Evolutionary conservation across 1,140 invertebrate genomes (phyloP).

Genomic region (Melipona quadrifasciata): DNA sequence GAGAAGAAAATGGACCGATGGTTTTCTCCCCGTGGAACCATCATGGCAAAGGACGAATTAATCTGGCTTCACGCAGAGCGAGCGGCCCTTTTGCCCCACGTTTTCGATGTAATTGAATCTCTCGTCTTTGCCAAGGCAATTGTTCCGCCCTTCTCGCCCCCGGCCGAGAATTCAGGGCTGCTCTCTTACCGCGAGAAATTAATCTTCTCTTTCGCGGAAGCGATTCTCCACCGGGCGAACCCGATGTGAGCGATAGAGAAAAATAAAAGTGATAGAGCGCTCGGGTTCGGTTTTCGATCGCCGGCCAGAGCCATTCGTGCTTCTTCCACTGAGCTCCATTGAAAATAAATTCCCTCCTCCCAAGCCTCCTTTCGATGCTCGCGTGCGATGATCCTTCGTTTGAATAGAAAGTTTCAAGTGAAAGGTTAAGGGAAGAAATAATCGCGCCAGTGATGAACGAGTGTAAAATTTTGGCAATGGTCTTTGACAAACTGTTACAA

Average conservation of each 20-base stretch:
- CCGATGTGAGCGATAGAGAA: slow-evolving; percentile 12
- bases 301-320: slow-evolving; percentile 29
- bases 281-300: slow-evolving; percentile 38
- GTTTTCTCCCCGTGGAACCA: slow-evolving; percentile 48
- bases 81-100: slow-evolving; percentile 61
- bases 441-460: background rate
- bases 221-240: slow-evolving; percentile 30
- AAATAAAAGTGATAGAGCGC: slow-evolving; percentile 56
- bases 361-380: background rate
- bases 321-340: slow-evolving; percentile 22
- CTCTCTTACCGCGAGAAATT: slow-evolving; percentile 68
- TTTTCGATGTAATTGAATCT: slow-evolving; percentile 73
- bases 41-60: slow-evolving; percentile 66
- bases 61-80: slow-evolving; percentile 65
- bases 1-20: slow-evolving; percentile 37
- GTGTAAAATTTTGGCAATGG: background rate
- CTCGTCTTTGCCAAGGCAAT: slow-evolving; percentile 69
- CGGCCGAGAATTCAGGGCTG: slow-evolving; percentile 58
- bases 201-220: slow-evolving; percentile 64
- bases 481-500: background rate
- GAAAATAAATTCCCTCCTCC: slow-evolving; percentile 28
- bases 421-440: background rate
- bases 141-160: slow-evolving; percentile 53
- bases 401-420: background rate
- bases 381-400: background rate